Percentiles rank a stretch among this genome's conserved stretches.
These are phyloP conservation scores for Melanocharis versteri DNA, from an alignment of 2,113 vertebrate genomes.

Conservation along the genomic window DNA sequence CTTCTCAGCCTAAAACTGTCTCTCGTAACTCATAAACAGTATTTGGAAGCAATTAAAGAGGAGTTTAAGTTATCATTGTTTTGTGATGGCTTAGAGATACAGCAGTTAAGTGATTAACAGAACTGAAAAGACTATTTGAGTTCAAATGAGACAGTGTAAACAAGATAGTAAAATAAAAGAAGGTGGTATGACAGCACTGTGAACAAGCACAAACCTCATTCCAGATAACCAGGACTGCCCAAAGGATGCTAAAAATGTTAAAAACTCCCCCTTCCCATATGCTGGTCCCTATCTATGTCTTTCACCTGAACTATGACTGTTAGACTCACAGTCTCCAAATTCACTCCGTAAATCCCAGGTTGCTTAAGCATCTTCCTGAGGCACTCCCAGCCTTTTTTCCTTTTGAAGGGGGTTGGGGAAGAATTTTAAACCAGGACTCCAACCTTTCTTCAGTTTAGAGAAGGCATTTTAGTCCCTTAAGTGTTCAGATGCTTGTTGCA, in stretches of 20 bases:
- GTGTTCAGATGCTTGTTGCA: neutral
- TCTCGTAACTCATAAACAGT: neutral
- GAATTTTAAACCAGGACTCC: neutral
- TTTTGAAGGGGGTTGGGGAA: neutral
- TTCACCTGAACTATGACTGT: neutral
- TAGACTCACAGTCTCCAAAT: neutral
- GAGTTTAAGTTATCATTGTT: neutral
- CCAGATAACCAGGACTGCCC: neutral
- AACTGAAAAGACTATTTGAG: neutral
- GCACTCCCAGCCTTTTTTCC: neutral
- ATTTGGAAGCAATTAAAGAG: neutral
- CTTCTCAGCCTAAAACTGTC: neutral
- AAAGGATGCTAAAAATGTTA: neutral
- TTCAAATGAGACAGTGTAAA: neutral
- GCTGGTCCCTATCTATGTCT: neutral
- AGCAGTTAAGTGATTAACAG: neutral
- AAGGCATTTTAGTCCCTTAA: neutral
- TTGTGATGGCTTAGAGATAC: neutral
- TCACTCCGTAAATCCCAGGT: neutral
- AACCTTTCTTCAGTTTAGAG: neutral
- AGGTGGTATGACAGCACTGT: neutral
- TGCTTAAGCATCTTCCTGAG: neutral
- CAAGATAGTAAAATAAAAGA: neutral
- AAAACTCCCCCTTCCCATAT: neutral
- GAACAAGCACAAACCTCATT: neutral